Conservation (phyloP, 2,113 vertebrate genomes). For the Silurus glanis region DNA sequence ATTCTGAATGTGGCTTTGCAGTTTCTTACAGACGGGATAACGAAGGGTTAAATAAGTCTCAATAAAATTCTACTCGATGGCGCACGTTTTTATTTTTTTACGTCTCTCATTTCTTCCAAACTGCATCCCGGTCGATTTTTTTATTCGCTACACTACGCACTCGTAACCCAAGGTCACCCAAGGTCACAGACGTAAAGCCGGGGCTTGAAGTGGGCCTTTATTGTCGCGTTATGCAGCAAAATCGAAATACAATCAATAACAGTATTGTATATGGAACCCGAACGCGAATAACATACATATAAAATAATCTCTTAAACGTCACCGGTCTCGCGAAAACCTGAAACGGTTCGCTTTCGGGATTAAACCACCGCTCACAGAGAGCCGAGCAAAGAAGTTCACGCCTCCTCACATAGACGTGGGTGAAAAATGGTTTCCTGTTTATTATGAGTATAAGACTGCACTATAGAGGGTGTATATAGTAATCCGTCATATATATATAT, state of each 20-base stretch:
- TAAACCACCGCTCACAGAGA: constrained; percentile 45
- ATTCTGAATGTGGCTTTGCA: not conserved
- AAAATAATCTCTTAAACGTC: constrained; percentile 46
- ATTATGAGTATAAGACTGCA: no score
- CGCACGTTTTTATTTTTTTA: not conserved
- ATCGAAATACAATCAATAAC: constrained; percentile 45
- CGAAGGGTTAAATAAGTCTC: not conserved
- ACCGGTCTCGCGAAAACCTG: constrained; percentile 16
- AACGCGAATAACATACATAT: constrained; percentile 63
- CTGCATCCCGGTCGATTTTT: no score
- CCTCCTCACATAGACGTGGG: not conserved
- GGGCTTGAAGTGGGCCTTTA: constrained; percentile 36
- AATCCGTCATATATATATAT: no score
- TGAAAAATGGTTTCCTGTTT: not conserved
- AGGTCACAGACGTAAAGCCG: not conserved
- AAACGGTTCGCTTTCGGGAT: constrained; percentile 56
- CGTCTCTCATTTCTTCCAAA: not conserved
- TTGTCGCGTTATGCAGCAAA: constrained; percentile 41
- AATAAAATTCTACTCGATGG: constrained; percentile 6
- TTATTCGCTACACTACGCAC: not conserved
- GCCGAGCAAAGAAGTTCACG: not conserved
- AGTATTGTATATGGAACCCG: constrained; percentile 32
- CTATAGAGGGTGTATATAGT: no score
- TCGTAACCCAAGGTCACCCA: not conserved
- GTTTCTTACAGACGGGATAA: not conserved